phyloP scores from a whole-genome alignment of 2,888 invertebrate genomes.

The Sericinus montela region DNA sequence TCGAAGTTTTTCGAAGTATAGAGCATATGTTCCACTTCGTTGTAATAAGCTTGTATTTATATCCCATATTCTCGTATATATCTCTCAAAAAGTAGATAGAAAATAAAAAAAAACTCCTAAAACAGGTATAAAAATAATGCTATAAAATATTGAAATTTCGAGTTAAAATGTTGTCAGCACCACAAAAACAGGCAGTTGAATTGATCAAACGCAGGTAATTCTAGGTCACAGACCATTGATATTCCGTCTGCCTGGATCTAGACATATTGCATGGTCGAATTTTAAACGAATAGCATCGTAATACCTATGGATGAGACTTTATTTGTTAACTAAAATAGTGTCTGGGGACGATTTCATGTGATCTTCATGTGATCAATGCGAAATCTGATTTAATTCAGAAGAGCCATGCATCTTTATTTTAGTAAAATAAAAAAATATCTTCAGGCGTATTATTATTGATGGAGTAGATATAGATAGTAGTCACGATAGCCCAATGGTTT shows the following conservation, averaged over 20 bases:
- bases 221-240: constrained; percentile 74
- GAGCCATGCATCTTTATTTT: too few relatives aligned
- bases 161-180: background rate
- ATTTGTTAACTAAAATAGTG: constrained; percentile 73
- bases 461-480: too few relatives aligned
- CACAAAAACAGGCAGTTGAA: constrained; percentile 21
- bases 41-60: too few relatives aligned
- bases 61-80: too few relatives aligned
- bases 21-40: too few relatives aligned
- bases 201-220: constrained; percentile 52
- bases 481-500: too few relatives aligned
- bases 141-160: background rate
- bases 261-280: constrained; percentile 79
- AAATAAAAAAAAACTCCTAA: too few relatives aligned
- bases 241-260: constrained; percentile 66
- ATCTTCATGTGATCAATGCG: constrained; percentile 22
- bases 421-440: too few relatives aligned
- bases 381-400: constrained; percentile 2
- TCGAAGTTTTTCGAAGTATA: too few relatives aligned
- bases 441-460: too few relatives aligned
- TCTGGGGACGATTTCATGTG: constrained; percentile 50
- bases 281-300: constrained; percentile 68
- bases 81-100: too few relatives aligned
- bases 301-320: constrained; percentile 71
- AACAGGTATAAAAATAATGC: too few relatives aligned